Percentiles rank a stretch among this genome's conserved stretches.
phyloP scores from a whole-genome alignment of 2,113 vertebrate genomes.

The Muntiacus muntjak region DNA sequence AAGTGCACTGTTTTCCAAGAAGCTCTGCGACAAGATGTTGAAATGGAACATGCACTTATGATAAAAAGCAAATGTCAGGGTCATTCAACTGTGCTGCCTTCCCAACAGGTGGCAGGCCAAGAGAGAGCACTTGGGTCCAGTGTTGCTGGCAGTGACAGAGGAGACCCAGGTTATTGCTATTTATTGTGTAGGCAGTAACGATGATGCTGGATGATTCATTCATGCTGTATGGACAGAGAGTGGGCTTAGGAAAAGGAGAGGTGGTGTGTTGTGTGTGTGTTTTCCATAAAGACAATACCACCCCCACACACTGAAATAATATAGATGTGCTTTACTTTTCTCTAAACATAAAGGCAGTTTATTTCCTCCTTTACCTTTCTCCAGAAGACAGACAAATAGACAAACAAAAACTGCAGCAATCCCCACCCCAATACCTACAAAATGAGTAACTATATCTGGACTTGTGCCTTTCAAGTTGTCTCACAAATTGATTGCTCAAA shows the following conservation, averaged over 20 bases:
- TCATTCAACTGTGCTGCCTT: not conserved
- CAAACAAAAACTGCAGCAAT: not conserved
- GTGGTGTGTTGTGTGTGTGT: not conserved
- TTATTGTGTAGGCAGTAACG: not conserved
- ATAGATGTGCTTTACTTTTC: not conserved
- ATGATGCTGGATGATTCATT: not conserved
- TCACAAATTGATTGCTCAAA: conserved; percentile 47
- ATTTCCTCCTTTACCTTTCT: not conserved
- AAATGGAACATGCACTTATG: not conserved
- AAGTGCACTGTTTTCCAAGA: not conserved
- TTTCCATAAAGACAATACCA: not conserved
- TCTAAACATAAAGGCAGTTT: conserved; percentile 28
- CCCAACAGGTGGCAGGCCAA: not conserved
- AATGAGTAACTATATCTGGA: conserved; percentile 27
- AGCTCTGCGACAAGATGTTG: not conserved
- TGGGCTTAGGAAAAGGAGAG: not conserved
- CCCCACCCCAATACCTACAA: not conserved
- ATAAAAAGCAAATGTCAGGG: not conserved
- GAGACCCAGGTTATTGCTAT: not conserved
- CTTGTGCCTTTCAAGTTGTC: conserved; percentile 31
- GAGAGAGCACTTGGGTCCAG: not conserved
- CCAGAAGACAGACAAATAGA: conserved; percentile 9
- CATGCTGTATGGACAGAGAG: not conserved
- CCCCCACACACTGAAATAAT: not conserved
- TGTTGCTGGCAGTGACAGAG: not conserved